A percentile compares a stretch with the other conserved stretches of the same genome.
These are phyloP conservation scores for Drosophila yakuba DNA, from an alignment of 1,140 invertebrate genomes.

Conservation along the genomic window DNA sequence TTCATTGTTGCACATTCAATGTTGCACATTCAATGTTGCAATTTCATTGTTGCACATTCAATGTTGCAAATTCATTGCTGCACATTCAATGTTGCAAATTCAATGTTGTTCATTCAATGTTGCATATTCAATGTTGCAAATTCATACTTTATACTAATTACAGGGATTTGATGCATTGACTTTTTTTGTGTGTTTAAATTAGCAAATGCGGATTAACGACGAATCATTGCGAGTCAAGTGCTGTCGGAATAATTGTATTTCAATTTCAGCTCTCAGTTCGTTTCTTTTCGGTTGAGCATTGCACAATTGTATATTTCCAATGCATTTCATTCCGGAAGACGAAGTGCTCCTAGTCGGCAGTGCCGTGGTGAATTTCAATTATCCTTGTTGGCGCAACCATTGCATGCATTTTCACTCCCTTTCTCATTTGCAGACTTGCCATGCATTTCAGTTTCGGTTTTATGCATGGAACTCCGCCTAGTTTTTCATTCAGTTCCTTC, in stretches of 20 bases:
- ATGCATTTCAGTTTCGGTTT: constrained; percentile 79
- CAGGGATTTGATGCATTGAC: too few relatives aligned
- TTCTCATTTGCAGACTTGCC: constrained; percentile 33
- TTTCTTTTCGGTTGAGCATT: constrained; percentile 9
- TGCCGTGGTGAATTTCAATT: constrained; percentile 74
- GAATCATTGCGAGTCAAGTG: constrained; percentile 34
- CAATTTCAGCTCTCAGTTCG: constrained; percentile 26
- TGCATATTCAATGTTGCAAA: too few relatives aligned
- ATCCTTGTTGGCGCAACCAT: constrained; percentile 50
- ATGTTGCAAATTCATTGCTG: too few relatives aligned
- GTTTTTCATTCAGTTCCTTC: constrained; percentile 47
- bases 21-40: too few relatives aligned
- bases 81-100: too few relatives aligned
- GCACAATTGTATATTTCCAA: not conserved
- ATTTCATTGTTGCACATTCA: too few relatives aligned
- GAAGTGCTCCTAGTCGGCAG: not conserved
- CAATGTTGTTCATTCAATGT: too few relatives aligned
- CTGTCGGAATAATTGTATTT: constrained; percentile 20
- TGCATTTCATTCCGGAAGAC: constrained; percentile 6
- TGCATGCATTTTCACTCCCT: constrained; percentile 24
- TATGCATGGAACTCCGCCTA: constrained; percentile 74
- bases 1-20: too few relatives aligned
- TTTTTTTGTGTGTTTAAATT: constrained; percentile 16
- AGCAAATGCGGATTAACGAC: constrained; percentile 11
- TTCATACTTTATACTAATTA: too few relatives aligned